Evolutionary conservation across 2,113 vertebrate species (phyloP).

Genomic region (Corvus hawaiiensis): DNA sequence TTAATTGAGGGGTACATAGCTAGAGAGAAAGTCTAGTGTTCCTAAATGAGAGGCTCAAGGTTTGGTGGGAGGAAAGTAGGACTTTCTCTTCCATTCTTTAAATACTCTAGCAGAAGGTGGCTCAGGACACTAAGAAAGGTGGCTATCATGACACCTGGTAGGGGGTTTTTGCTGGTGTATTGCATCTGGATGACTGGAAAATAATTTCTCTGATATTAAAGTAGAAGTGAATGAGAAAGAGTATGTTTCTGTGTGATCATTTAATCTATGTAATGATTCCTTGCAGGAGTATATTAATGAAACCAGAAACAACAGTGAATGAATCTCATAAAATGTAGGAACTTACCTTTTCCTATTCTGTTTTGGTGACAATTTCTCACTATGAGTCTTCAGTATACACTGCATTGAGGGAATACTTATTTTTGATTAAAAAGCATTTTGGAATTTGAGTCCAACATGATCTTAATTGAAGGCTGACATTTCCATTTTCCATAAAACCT

Average conservation of each 20-base stretch:
- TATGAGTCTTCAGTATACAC: not conserved
- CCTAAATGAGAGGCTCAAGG: not conserved
- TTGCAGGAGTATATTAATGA: not conserved
- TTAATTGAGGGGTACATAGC: not conserved
- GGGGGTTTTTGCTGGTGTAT: not conserved
- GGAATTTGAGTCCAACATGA: not conserved
- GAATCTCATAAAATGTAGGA: not conserved
- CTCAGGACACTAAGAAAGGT: not conserved
- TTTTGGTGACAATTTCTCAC: not conserved
- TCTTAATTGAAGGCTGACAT: conserved; percentile 43
- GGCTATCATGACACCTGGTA: not conserved
- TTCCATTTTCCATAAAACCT: conserved; percentile 32
- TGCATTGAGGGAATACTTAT: not conserved
- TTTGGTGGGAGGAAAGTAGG: not conserved
- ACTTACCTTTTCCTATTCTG: not conserved
- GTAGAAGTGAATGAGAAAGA: not conserved
- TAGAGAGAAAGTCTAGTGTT: not conserved
- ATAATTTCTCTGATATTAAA: not conserved
- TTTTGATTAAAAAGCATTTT: conserved; percentile 17
- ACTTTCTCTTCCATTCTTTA: not conserved
- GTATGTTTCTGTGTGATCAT: not conserved
- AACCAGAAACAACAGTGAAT: not conserved
- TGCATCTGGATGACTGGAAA: not conserved
- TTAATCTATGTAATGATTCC: not conserved
- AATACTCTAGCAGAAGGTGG: not conserved